A percentile compares a stretch with the other conserved stretches of the same genome.
Evolutionary conservation across 2,888 invertebrate species (phyloP).

Genomic region (Trachelus iudaicus): DNA sequence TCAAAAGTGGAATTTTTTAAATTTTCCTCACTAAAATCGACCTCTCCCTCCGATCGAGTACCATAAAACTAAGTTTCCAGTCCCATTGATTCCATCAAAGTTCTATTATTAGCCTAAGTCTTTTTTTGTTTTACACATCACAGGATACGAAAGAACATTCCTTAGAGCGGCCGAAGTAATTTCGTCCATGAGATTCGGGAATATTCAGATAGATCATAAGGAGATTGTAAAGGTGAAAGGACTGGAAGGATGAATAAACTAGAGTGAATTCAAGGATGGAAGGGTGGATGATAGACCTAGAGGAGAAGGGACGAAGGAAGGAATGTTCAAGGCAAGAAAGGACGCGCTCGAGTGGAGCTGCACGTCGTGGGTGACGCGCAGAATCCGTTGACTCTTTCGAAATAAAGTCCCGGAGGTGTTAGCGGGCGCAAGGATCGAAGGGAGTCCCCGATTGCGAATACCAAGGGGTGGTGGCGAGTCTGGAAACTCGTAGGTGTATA

Average conservation of each 20-base stretch:
- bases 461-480: not conserved
- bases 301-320: not conserved
- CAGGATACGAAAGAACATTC: not conserved
- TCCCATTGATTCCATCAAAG: not conserved
- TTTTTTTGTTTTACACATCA: not conserved
- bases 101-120: not conserved
- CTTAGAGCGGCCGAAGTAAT: not conserved
- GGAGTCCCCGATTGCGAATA: not conserved
- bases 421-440: not conserved
- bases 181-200: not conserved
- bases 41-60: not conserved
- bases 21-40: not conserved
- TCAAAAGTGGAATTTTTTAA: not conserved
- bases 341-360: not conserved
- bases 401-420: constrained; percentile 14
- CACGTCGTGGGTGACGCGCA: not conserved
- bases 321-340: not conserved
- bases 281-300: not conserved
- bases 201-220: not conserved
- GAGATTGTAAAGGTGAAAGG: not conserved
- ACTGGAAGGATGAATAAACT: not conserved
- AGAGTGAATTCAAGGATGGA: not conserved
- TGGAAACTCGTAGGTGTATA: not conserved
- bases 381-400: constrained; percentile 11
- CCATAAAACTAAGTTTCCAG: not conserved